Conservation (phyloP, 2,888 invertebrate genomes). For the Drosophila suboccidentalis region DNA sequence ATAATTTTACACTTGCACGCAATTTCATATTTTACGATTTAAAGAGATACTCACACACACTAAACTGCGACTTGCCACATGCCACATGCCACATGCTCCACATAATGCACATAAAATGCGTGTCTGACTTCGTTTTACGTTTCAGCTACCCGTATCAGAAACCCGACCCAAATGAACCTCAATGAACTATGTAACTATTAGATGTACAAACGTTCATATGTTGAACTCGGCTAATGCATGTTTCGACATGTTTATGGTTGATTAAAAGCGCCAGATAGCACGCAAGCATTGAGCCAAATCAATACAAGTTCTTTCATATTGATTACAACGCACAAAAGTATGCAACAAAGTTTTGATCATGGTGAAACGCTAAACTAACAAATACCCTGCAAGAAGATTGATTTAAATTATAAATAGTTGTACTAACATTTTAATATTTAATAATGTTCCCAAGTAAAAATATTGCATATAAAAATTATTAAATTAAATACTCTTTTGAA, state of each 20-base stretch:
- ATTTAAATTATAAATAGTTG: not conserved
- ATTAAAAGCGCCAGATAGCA: constrained; percentile 73
- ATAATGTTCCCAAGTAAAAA: too few species aligned
- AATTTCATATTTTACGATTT: constrained; percentile 77
- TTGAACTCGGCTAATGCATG: constrained; percentile 55
- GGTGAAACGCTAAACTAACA: not conserved
- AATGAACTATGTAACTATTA: constrained; percentile 31
- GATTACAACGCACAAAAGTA: constrained; percentile 44
- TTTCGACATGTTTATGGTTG: constrained; percentile 69
- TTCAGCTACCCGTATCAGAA: constrained; percentile 8
- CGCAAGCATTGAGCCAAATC: constrained; percentile 58
- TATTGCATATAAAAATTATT: too few species aligned
- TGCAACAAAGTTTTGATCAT: constrained; percentile 32
- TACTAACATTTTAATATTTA: not conserved
- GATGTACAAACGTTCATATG: not conserved
- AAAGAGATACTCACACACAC: constrained; percentile 44
- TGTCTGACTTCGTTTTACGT: constrained; percentile 49
- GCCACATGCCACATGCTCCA: constrained; percentile 29
- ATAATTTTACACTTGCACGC: constrained; percentile 78
- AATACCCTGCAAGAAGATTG: constrained; percentile 4
- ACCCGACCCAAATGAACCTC: constrained; percentile 26
- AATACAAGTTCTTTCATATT: constrained; percentile 36
- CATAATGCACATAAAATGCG: constrained; percentile 41
- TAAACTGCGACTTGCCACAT: constrained; percentile 23
- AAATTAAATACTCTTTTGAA: too few species aligned